A percentile compares a stretch with the other conserved stretches of the same genome.
These are phyloP conservation scores for Sebastes steindachneri DNA, from an alignment of 2,797 vertebrate species.

Conservation along the genomic window DNA sequence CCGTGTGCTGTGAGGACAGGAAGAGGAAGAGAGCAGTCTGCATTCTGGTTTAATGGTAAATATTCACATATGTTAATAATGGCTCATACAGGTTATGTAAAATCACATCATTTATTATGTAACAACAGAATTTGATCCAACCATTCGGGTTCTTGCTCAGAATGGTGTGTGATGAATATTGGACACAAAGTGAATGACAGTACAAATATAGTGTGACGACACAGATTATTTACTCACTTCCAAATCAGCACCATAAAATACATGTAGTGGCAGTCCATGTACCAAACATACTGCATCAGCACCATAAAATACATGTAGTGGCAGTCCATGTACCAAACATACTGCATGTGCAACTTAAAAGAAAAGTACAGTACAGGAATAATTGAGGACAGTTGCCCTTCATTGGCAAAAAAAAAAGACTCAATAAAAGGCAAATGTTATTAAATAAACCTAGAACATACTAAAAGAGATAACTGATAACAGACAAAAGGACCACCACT, in stretches of 20 bases:
- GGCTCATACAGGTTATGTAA: slow-evolving; percentile 21
- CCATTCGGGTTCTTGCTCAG: slow-evolving; percentile 41
- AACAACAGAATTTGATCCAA: slow-evolving; percentile 39
- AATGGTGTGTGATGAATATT: slow-evolving; percentile 41
- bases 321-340: slow-evolving; percentile 83
- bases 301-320: slow-evolving; percentile 85
- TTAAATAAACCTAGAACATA: slow-evolving; percentile 75
- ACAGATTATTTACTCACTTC: slow-evolving; percentile 74
- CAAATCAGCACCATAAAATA: slow-evolving; percentile 65
- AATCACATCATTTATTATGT: slow-evolving; percentile 57
- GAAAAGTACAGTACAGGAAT: slow-evolving; percentile 84
- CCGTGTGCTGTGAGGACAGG: not conserved
- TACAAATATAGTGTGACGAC: slow-evolving; percentile 76
- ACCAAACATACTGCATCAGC: slow-evolving; percentile 87
- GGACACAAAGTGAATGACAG: slow-evolving; percentile 72
- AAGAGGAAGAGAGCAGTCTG: not conserved
- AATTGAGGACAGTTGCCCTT: slow-evolving; percentile 73
- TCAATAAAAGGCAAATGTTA: slow-evolving; percentile 67
- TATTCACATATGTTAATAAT: slow-evolving; percentile 3
- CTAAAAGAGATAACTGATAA: slow-evolving; percentile 49
- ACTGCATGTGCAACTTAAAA: slow-evolving; percentile 77
- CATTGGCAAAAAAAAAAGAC: slow-evolving; percentile 55
- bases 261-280: slow-evolving; percentile 25
- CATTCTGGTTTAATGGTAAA: slow-evolving; percentile 12
- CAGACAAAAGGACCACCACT: slow-evolving; percentile 26